Evolutionary conservation across 2,888 invertebrate genomes (phyloP).

Genomic region (Chymomyza caudatula): DNA sequence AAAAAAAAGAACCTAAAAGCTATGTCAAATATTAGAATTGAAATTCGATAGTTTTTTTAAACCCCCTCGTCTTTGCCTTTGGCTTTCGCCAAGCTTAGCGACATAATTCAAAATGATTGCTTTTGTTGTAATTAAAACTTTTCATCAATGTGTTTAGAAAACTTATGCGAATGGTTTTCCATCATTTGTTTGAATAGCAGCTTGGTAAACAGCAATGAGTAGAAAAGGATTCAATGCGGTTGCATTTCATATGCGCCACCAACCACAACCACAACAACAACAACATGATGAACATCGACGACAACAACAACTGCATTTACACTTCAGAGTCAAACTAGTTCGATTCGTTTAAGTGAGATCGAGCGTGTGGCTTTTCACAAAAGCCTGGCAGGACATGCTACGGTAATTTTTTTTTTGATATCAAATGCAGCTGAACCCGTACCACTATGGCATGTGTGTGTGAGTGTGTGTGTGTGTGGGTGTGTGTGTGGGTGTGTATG

Average conservation of each 20-base stretch:
- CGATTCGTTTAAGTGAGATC: not conserved
- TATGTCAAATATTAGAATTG: not conserved
- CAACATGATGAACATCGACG: not conserved
- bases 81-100: not conserved
- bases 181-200: not conserved
- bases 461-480: too few species aligned
- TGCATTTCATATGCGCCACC: too few species aligned
- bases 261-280: not conserved
- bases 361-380: not conserved
- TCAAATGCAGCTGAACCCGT: slow-evolving; percentile 29
- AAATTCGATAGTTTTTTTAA: not conserved
- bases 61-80: not conserved
- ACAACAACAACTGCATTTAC: not conserved
- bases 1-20: not conserved
- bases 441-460: not conserved
- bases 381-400: not conserved
- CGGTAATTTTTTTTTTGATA: slow-evolving; percentile 17
- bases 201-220: not conserved
- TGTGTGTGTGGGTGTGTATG: not conserved
- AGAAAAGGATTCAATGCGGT: too few species aligned
- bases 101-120: slow-evolving; percentile 47
- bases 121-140: slow-evolving; percentile 62
- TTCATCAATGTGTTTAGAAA: slow-evolving; percentile 40
- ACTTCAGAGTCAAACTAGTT: not conserved
- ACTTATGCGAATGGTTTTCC: not conserved